A percentile compares a stretch with the other conserved stretches of the same genome.
Conservation (phyloP, 2,113 vertebrate genomes). For the Melanerpes aurifrons region DNA sequence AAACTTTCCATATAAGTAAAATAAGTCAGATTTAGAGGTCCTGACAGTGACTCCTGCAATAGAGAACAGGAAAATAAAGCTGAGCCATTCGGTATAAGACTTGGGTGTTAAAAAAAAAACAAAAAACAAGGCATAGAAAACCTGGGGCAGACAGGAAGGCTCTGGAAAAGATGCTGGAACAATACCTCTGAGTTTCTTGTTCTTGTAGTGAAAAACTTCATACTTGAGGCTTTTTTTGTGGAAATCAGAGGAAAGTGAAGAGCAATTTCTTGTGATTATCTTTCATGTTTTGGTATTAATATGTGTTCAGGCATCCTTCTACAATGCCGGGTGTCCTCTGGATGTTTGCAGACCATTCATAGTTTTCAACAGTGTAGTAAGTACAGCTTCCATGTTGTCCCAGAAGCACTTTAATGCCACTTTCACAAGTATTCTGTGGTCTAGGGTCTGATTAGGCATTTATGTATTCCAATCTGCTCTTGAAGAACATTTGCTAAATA, state of each 20-base stretch:
- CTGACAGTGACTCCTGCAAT: neutral
- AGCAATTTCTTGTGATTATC: neutral
- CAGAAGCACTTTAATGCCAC: neutral
- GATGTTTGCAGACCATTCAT: neutral
- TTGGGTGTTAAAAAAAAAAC: neutral
- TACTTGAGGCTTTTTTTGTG: neutral
- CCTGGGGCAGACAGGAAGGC: neutral
- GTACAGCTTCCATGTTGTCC: neutral
- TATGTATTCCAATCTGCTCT: neutral
- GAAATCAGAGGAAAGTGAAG: neutral
- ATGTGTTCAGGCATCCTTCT: neutral
- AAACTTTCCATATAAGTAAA: neutral
- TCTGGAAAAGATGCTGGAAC: neutral
- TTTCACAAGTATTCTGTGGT: neutral
- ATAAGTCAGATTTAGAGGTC: neutral
- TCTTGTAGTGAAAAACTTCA: neutral
- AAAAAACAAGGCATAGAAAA: neutral
- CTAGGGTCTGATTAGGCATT: neutral
- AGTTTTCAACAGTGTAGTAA: neutral
- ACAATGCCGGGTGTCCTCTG: neutral
- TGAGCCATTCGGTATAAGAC: neutral
- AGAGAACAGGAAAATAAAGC: neutral
- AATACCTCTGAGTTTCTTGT: neutral
- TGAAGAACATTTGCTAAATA: neutral
- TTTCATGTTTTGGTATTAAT: neutral